These are phyloP conservation scores for Daboia siamensis DNA, from an alignment of 2,113 vertebrate genomes.

Conservation along the genomic window DNA sequence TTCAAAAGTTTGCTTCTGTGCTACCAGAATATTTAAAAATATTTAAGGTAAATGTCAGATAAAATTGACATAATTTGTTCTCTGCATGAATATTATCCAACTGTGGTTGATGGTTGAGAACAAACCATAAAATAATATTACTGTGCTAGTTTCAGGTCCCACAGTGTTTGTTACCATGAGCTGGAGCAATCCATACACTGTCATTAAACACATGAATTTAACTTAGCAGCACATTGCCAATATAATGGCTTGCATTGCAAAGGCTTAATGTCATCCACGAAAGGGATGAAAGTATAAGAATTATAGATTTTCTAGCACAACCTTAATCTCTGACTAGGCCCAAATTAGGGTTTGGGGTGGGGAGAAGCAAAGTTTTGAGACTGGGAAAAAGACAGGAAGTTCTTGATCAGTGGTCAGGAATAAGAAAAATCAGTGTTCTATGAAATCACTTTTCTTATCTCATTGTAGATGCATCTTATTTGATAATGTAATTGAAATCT, in stretches of 20 bases:
- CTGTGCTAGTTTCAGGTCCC: background rate
- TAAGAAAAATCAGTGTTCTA: background rate
- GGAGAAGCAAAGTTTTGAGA: background rate
- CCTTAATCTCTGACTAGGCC: background rate
- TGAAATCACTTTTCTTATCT: background rate
- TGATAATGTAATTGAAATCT: background rate
- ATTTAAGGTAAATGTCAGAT: conserved; percentile 78
- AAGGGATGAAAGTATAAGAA: background rate
- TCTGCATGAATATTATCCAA: background rate
- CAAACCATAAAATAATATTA: background rate
- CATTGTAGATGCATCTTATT: background rate
- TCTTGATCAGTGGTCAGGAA: background rate
- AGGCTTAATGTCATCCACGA: background rate
- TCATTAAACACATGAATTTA: background rate
- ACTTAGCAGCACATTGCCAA: background rate
- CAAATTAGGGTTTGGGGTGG: background rate
- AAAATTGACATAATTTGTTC: background rate
- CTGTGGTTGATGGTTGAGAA: background rate
- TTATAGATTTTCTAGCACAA: background rate
- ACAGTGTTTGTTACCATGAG: background rate
- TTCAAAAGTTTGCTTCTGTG: conserved; percentile 82
- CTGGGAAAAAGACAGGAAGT: background rate
- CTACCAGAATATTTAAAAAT: conserved; percentile 85
- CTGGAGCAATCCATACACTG: background rate
- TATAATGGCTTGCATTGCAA: background rate